Percentiles rank a stretch among this genome's conserved stretches.
Evolutionary conservation across 1,140 invertebrate species (phyloP).

Genomic region (Brachystomella parvula): DNA sequence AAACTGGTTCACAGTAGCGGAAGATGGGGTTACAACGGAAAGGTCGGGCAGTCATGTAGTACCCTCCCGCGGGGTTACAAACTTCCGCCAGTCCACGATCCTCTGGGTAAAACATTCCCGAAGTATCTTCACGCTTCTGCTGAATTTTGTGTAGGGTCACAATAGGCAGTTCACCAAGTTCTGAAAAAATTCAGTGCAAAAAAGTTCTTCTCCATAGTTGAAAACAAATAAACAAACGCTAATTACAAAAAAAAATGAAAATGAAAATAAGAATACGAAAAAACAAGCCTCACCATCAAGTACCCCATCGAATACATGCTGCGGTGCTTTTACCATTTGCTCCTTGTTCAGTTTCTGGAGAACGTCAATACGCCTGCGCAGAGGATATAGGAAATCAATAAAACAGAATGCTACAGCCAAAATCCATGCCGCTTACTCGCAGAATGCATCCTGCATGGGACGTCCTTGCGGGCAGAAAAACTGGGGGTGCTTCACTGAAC

Average conservation of each 20-base stretch:
- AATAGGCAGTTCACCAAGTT: conserved; percentile 32
- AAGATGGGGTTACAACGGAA: conserved; percentile 32
- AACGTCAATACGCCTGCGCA: conserved; percentile 17
- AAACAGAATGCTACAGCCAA: neutral
- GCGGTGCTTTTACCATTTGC: conserved; percentile 24
- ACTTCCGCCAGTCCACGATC: conserved; percentile 33
- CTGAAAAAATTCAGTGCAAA: conserved; percentile 11
- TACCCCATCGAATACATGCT: conserved; percentile 24
- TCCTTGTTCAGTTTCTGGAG: conserved; percentile 25
- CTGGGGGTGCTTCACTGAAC: conserved; percentile 20
- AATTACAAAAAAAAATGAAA: neutral
- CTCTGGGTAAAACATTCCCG: conserved; percentile 30
- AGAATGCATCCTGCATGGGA: conserved; percentile 27
- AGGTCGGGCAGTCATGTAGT: conserved; percentile 34
- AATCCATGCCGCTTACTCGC: conserved; percentile 25
- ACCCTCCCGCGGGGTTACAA: conserved; percentile 33
- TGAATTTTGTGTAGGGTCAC: conserved; percentile 32
- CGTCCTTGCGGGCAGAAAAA: conserved; percentile 16
- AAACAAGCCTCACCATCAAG: conserved; percentile 16
- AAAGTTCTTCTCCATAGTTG: conserved; percentile 9
- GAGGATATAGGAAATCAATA: neutral
- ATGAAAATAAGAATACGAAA: no score
- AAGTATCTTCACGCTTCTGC: conserved; percentile 28
- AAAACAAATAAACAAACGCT: no score
- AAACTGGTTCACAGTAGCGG: conserved; percentile 29